Conservation (phyloP, 2,888 invertebrate species). For the Opisthograptis luteolata region DNA sequence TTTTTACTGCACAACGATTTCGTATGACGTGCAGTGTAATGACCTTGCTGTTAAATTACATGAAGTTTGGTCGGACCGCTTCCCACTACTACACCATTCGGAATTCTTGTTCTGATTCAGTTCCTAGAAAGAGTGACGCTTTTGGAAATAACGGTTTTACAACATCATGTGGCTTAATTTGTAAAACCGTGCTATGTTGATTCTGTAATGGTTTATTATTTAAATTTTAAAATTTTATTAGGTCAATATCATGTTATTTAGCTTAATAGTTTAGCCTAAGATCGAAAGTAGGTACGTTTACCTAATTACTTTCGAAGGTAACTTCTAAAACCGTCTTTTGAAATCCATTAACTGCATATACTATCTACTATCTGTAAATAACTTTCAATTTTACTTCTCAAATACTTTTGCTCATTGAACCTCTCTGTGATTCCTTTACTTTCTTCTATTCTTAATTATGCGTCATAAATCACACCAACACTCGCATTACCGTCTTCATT, state of each 20-base stretch:
- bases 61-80: conserved; percentile 2
- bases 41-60: conserved; percentile 25
- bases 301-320: neutral
- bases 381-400: conserved; percentile 3
- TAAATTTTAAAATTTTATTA: no score
- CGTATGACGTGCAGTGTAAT: conserved; percentile 18
- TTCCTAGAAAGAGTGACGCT: conserved; percentile 8
- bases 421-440: conserved; percentile 6
- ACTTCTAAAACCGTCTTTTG: no score
- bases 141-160: neutral
- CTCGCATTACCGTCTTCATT: conserved; percentile 17
- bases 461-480: conserved; percentile 3
- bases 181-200: no score
- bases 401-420: conserved; percentile 12
- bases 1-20: conserved; percentile 20
- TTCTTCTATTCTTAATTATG: conserved; percentile 7
- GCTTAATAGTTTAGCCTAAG: no score
- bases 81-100: neutral
- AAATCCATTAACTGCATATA: no score
- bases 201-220: no score
- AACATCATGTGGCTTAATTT: no score
- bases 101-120: neutral
- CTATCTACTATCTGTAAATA: no score
- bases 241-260: no score
- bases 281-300: no score